Percentiles rank a stretch among this genome's conserved stretches.
phyloP scores from a whole-genome alignment of 2,888 invertebrate species.

The Plemyria rubiginata region DNA sequence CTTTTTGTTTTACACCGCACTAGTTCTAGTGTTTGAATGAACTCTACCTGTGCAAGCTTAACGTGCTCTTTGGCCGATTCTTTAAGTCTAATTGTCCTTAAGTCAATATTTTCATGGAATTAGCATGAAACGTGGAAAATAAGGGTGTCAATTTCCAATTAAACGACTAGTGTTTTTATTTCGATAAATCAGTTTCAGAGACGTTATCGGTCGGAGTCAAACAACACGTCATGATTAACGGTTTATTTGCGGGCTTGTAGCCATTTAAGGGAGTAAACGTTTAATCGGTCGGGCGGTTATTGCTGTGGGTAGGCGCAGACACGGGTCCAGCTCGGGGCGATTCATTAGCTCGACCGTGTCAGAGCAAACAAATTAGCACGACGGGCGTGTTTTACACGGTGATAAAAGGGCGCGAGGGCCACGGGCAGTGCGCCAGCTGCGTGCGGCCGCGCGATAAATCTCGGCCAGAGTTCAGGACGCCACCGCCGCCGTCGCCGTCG shows the following conservation, averaged over 20 bases:
- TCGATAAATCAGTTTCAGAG: conserved; percentile 45
- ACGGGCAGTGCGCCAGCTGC: conserved; percentile 71
- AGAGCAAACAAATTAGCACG: conserved; percentile 84
- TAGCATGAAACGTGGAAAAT: conserved; percentile 16
- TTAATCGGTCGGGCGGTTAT: conserved; percentile 63
- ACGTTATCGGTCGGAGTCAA: conserved; percentile 52
- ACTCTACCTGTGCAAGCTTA: too few relatives aligned
- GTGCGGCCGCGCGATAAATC: conserved; percentile 75
- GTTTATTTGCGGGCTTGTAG: conserved; percentile 73
- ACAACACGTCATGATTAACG: conserved; percentile 67
- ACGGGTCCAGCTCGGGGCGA: conserved; percentile 78
- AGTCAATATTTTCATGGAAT: conserved; percentile 7
- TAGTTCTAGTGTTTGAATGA: too few relatives aligned
- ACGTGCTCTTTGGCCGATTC: too few relatives aligned
- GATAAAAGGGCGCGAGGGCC: conserved; percentile 81
- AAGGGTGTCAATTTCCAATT: conserved; percentile 16
- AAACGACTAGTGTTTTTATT: conserved; percentile 15
- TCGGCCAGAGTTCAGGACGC: conserved; percentile 50
- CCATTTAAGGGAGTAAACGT: conserved; percentile 77
- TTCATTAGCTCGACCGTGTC: conserved; percentile 82
- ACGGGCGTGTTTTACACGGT: conserved; percentile 78
- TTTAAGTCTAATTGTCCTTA: background rate
- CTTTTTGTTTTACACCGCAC: too few relatives aligned
- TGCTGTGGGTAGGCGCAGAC: conserved; percentile 56
- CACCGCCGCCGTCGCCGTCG: conserved; percentile 13